phyloP scores from a whole-genome alignment of 2,113 vertebrate species.

The Caretta caretta region DNA sequence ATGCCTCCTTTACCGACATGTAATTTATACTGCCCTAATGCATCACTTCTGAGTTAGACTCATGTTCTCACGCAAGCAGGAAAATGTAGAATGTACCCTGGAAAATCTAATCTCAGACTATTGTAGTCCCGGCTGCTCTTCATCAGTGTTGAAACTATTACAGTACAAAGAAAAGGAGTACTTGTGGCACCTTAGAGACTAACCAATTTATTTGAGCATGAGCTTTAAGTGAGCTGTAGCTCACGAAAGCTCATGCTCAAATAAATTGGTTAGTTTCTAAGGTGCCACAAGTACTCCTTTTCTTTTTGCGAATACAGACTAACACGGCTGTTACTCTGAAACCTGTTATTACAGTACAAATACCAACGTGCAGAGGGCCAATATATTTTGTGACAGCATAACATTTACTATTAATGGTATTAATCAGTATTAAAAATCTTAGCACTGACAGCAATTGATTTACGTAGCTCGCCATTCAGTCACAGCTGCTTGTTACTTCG shows the following conservation, averaged over 20 bases:
- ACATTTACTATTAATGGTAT: constrained; percentile 11
- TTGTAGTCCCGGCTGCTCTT: constrained; percentile 3
- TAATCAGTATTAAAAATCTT: background rate
- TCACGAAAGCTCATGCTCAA: too few species aligned
- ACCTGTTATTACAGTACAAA: background rate
- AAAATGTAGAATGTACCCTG: background rate
- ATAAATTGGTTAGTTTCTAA: too few species aligned
- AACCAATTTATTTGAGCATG: too few species aligned
- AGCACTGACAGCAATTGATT: constrained; percentile 37
- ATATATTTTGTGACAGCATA: constrained; percentile 19
- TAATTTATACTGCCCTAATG: background rate
- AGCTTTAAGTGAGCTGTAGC: too few species aligned
- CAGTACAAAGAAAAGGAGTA: background rate
- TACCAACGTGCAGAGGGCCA: background rate
- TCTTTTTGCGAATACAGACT: too few species aligned
- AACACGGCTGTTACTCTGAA: too few species aligned
- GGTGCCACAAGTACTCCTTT: too few species aligned
- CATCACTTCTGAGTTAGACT: background rate
- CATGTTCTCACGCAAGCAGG: background rate
- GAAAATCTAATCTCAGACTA: background rate
- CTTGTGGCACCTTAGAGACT: too few species aligned
- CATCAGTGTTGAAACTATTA: background rate
- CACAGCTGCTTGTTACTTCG: background rate
- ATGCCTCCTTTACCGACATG: background rate
- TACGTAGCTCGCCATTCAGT: background rate